Evolutionary conservation across 2,113 vertebrate genomes (phyloP).

Genomic region (Oreochromis spilurus): DNA sequence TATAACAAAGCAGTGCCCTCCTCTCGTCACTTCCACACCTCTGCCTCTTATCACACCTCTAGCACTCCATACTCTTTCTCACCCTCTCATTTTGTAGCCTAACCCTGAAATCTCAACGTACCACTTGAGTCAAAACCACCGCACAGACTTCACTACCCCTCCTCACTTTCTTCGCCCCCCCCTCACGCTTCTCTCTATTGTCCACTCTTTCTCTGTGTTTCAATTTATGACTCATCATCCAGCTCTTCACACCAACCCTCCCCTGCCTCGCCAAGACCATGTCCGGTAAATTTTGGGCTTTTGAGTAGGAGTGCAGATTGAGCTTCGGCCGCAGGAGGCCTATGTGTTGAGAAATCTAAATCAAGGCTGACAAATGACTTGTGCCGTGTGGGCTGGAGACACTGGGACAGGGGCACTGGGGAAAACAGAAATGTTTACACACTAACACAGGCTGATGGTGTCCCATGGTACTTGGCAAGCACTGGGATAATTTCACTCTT

Average conservation of each 20-base stretch:
- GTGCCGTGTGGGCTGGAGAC: constrained; percentile 41
- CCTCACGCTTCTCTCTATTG: neutral
- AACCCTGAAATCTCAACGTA: constrained; percentile 32
- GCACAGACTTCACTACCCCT: neutral
- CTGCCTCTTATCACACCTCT: constrained; percentile 34
- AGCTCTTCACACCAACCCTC: neutral
- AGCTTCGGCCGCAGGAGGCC: constrained; percentile 5
- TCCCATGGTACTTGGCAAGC: constrained; percentile 45
- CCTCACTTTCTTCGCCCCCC: neutral
- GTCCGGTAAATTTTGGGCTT: constrained; percentile 10
- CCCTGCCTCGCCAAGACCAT: neutral
- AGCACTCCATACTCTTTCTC: neutral
- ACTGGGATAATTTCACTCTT: constrained; percentile 51
- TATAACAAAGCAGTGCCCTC: neutral
- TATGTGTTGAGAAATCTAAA: constrained; percentile 54
- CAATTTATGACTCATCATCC: neutral
- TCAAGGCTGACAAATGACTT: constrained; percentile 63
- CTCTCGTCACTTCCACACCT: constrained; percentile 4
- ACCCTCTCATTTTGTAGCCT: neutral
- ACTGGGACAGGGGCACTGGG: constrained; percentile 30
- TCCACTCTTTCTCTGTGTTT: neutral
- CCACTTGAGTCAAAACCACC: neutral
- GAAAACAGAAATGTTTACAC: constrained; percentile 60
- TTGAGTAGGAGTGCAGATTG: constrained; percentile 15
- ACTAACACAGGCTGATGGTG: constrained; percentile 58